Evolutionary conservation across 2,113 vertebrate species (phyloP), one percentile per base, ranked within the genome.

Genomic region (Ariopsis seemanni): DNA sequence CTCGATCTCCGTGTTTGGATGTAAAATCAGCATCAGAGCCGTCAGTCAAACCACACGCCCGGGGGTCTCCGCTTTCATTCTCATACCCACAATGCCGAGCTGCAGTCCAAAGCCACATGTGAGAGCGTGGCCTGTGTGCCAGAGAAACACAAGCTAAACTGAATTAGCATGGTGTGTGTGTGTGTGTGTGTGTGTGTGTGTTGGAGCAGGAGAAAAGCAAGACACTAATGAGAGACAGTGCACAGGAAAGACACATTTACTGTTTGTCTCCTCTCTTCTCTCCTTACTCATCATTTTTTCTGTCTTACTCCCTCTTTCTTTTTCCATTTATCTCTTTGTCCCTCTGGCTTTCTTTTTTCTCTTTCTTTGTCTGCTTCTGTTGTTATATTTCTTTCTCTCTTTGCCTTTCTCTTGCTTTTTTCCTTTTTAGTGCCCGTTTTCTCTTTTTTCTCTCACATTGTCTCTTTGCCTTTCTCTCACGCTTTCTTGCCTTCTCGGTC

Each of bases 361-460:
- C n/a, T 62, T 8, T 82, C 8, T 50, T 83, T 25, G 8, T 53
- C 18, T 82, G 8, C 22, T 83, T 48, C n/a, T 94, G 93, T 93
- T 93, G 93, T 93, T 95, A 93, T 93, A 93, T 94, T 94, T 94
- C 92, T 91, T 92, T 91, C 65, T 84, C 12, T 84, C 62, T 20
- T 9, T 30, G 1, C 2, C 25, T 67, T 5, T 14, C 30, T 65
- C 12, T 27, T 5, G 3, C 52, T 94, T 94, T 93, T 93, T 92
- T 93, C 91, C 48, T 65, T 65, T 34, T 50, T 20, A 82, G 10
- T 10, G 25, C 62, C 27, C 48, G 15, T 14, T 55, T 50, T 69
- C 6, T 83, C 62, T 27, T 52, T 20, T 57, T 30, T 62, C 55
- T 62, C 52, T 10, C 71, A 58, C 27, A 12, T 78, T 15, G 57